These are phyloP conservation scores for Rhimphoctona megacephalus DNA, from an alignment of 2,888 invertebrate species.

Conservation along the genomic window DNA sequence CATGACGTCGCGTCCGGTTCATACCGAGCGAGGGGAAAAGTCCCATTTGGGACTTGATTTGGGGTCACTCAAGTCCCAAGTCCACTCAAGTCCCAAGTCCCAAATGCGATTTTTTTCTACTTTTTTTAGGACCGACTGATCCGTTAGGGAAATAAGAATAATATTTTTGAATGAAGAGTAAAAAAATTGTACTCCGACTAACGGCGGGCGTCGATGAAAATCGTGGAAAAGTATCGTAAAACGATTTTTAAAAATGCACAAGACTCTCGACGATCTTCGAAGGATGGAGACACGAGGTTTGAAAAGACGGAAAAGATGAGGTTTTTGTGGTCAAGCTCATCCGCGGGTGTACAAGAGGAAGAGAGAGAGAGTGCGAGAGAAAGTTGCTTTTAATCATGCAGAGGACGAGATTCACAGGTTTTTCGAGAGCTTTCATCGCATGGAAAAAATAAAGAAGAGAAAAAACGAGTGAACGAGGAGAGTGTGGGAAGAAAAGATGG, in stretches of 20 bases:
- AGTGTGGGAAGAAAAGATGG: slow-evolving; percentile 4
- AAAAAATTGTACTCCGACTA: not conserved
- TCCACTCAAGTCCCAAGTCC: too few relatives aligned
- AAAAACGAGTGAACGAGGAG: not conserved
- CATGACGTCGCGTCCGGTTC: too few relatives aligned
- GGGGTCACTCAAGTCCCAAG: too few relatives aligned
- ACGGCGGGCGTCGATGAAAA: not conserved
- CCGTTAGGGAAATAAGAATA: too few relatives aligned
- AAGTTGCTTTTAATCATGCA: slow-evolving; percentile 9
- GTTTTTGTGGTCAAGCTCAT: slow-evolving; percentile 28
- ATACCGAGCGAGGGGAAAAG: too few relatives aligned
- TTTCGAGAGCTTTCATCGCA: slow-evolving; percentile 14
- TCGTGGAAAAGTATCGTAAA: not conserved
- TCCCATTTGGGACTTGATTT: too few relatives aligned
- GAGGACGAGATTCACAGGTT: slow-evolving; percentile 23
- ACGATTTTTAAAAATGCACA: slow-evolving; percentile 11
- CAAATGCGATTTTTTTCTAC: too few relatives aligned
- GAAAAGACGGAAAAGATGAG: not conserved
- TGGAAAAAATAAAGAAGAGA: not conserved
- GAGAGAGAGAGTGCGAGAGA: not conserved
- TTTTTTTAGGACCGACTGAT: too few relatives aligned
- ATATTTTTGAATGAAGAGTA: not conserved
- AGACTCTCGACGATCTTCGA: slow-evolving; percentile 3
- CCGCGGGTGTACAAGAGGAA: not conserved
- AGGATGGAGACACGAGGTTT: not conserved